Conservation (phyloP, 1,140 invertebrate genomes). For the Protaetia brevitarsis region DNA sequence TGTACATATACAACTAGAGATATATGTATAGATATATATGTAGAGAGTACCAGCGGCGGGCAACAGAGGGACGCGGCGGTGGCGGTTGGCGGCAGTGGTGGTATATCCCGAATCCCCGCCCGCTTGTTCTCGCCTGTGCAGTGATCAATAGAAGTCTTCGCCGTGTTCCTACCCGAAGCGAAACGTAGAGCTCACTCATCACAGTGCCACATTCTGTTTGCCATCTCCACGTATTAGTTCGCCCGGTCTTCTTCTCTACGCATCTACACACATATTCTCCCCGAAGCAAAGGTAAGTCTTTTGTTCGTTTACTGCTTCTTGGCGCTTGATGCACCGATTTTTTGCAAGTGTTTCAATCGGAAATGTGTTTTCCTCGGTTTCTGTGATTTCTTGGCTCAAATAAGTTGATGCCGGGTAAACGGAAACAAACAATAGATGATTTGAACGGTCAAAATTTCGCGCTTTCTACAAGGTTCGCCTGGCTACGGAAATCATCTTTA, state of each 20-base stretch:
- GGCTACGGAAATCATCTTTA: background rate
- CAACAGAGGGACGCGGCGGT: constrained; percentile 29
- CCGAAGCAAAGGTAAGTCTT: constrained; percentile 18
- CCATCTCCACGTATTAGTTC: constrained; percentile 8
- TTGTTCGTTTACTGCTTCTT: background rate
- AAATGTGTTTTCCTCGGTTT: background rate
- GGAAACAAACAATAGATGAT: background rate
- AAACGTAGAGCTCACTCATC: constrained; percentile 12
- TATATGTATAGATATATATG: background rate
- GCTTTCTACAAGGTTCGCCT: background rate
- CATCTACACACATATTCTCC: background rate
- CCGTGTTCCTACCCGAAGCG: constrained; percentile 31
- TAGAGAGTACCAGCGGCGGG: constrained; percentile 21
- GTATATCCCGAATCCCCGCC: constrained; percentile 36
- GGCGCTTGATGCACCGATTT: background rate
- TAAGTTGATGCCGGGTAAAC: too few species aligned
- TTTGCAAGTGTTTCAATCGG: background rate
- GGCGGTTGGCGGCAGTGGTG: constrained; percentile 27
- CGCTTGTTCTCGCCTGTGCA: constrained; percentile 35
- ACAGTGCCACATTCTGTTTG: constrained; percentile 22
- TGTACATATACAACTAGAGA: background rate
- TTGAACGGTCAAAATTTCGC: background rate
- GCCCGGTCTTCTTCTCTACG: constrained; percentile 3
- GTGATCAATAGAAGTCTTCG: constrained; percentile 37
- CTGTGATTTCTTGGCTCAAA: background rate